Evolutionary conservation across 1,140 invertebrate species (phyloP), one percentile per base, ranked within the genome.

Genomic region (Musca domestica): DNA sequence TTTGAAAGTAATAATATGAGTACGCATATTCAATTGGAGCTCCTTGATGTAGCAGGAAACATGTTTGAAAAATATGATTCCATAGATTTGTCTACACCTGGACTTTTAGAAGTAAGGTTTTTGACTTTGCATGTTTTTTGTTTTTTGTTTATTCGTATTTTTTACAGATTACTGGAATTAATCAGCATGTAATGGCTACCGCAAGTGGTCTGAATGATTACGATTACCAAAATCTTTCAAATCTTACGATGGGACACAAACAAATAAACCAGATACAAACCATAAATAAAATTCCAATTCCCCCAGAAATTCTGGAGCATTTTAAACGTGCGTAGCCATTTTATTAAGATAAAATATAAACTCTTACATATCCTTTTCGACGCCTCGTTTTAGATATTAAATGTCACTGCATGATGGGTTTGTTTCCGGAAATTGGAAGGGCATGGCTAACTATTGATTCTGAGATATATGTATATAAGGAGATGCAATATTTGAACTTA

Each of bases 381-480:
- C 34, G 17, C 9, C 1, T 10, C 68, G 65, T 46, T 67, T 69
- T 75, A 95, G 92, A 93, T 86, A 91, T 95, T 85, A 94, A 96
- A 83, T 95, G 92, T 73, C 94, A 96, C 78, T 97, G 94, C 80
- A 89, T 93, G 83, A 98, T 98, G 93, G 97, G 97, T 6, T 82
- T 98, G 6, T 98, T 99, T 84, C 92, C 95, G 67, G 95, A 97
- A 81, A 97, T 99, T 72, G 91, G 90, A 25, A 87, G 97, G 78
- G 96, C 96, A 0, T 99, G 96, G 96, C 82, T 99, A 19, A 95
- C 95, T 23, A 95, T 99, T 76, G 98, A 99, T 77, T 98, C 93
- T 76, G 95, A 98, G 84, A 94, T 99, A 72, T 99, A 98, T 85
- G 87, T 98, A 2, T 10, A 41, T 41, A 41, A 61, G 56, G n/a